phyloP scores from a whole-genome alignment of 1,140 invertebrate species.

The Magallana angulata region DNA sequence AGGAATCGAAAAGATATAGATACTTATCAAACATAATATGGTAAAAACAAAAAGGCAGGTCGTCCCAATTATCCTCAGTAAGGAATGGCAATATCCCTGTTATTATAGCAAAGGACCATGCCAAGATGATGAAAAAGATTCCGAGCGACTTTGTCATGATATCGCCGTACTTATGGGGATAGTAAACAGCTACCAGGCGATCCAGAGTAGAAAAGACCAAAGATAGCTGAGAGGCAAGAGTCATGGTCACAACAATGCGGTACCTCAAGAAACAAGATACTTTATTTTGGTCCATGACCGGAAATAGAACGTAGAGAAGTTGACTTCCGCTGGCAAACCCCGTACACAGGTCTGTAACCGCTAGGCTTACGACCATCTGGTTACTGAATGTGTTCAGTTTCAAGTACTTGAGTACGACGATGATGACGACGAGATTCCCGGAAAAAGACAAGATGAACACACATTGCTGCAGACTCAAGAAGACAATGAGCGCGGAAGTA shows the following conservation, averaged over 20 bases:
- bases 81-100: constrained; percentile 39
- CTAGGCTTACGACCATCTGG: constrained; percentile 57
- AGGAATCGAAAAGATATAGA: constrained; percentile 11
- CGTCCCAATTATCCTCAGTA: constrained; percentile 49
- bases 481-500: constrained; percentile 46
- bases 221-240: constrained; percentile 52
- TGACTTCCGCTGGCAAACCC: constrained; percentile 51
- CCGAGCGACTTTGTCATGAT: constrained; percentile 45
- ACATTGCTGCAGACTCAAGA: constrained; percentile 53
- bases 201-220: constrained; percentile 57
- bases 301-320: constrained; percentile 55
- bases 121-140: constrained; percentile 38
- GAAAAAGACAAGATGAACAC: constrained; percentile 53
- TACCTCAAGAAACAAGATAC: constrained; percentile 55
- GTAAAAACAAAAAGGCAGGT: constrained; percentile 27
- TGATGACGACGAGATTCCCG: constrained; percentile 58
- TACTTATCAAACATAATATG: constrained; percentile 44
- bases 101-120: constrained; percentile 50
- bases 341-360: constrained; percentile 57
- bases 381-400: constrained; percentile 53
- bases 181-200: constrained; percentile 56
- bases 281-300: constrained; percentile 34
- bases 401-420: constrained; percentile 53
- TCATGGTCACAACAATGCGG: constrained; percentile 49
- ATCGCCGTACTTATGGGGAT: constrained; percentile 45